Percentiles rank a stretch among this genome's conserved stretches.
Evolutionary conservation across 2,113 vertebrate genomes (phyloP).

Genomic region (Vidua chalybeata): DNA sequence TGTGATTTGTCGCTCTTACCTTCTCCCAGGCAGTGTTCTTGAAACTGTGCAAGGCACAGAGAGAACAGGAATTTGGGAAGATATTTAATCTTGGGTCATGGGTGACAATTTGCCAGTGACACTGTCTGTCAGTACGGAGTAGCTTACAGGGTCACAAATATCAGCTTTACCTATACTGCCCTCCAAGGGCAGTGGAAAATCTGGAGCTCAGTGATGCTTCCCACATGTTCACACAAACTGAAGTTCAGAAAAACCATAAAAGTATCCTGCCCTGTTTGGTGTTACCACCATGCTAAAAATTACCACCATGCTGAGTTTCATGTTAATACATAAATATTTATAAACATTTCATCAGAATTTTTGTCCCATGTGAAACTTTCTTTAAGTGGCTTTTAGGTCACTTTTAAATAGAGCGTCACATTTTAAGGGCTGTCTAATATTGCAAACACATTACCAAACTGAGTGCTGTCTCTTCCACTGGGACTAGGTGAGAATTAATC

Average conservation of each 20-base stretch:
- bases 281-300: neutral
- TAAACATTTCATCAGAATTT: constrained; percentile 75
- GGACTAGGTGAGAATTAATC: constrained; percentile 72
- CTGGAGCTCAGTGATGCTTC: neutral
- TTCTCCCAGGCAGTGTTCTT: neutral
- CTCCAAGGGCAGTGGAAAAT: neutral
- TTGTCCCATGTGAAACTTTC: constrained; percentile 78
- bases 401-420: constrained; percentile 77
- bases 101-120: neutral
- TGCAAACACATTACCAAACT: constrained; percentile 81
- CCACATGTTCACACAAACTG: neutral
- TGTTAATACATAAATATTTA: constrained; percentile 16
- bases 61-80: neutral
- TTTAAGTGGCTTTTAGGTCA: constrained; percentile 77
- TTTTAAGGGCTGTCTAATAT: constrained; percentile 71
- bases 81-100: neutral
- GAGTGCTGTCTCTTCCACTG: constrained; percentile 74
- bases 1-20: neutral
- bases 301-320: neutral
- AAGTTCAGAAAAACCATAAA: neutral
- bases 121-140: neutral
- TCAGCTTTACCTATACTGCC: neutral
- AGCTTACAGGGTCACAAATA: neutral
- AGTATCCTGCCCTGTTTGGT: neutral
- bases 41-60: neutral